Base-by-base conservation (phyloP, 2,797 vertebrate genomes). In the Gadopsis marmoratus region DNA sequence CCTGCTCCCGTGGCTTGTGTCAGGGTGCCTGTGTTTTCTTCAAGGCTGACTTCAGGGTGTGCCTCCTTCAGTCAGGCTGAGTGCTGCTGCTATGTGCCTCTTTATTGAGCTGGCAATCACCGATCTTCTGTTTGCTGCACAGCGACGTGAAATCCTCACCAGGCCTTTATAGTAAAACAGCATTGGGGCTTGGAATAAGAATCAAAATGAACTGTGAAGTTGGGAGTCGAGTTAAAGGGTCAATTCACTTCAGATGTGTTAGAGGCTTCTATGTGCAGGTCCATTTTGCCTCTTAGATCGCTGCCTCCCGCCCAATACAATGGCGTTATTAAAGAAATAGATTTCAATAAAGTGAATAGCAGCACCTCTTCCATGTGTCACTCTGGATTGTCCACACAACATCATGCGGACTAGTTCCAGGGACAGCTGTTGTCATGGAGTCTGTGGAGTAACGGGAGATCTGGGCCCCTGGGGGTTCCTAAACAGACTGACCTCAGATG, bases 11-110 rank as follows among this genome's bases (percentile, higher is more conserved):
- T 64, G 2, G n/a, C 21, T 19, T 55, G 54, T 65, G 35, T 41
- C 35, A 31, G 12, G n/a, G 35, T 39, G 31, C 14, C 14, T 47
- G 33, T 47, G 26, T 50, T n/a, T 64, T 65, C 37, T 39, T 9
- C 1, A 10, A 39, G 37, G 9, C 37, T 10, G 8, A 3, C 37
- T 13, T 39, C 60, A 23, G 41, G 14, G 59, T 61, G 59, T 61
- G 29, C 19, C 23, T 66, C 64, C 65, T 50, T 58, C 9, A 83
- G 67, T 85, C 71, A 19, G 76, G 68, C 72, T 72, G 79, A 76
- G 64, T 55, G 93, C 95, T 96, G 95, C 95, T 95, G 95, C 95
- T 96, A 94, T 93, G 91, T 91, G 93, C 93, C 94, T 74, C 56
- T 37, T 74, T 53, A 56, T 70, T 60, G 64, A 71, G 66, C 80